Conservation (phyloP, 2,888 invertebrate species). For the Platynereis dumerilii region DNA sequence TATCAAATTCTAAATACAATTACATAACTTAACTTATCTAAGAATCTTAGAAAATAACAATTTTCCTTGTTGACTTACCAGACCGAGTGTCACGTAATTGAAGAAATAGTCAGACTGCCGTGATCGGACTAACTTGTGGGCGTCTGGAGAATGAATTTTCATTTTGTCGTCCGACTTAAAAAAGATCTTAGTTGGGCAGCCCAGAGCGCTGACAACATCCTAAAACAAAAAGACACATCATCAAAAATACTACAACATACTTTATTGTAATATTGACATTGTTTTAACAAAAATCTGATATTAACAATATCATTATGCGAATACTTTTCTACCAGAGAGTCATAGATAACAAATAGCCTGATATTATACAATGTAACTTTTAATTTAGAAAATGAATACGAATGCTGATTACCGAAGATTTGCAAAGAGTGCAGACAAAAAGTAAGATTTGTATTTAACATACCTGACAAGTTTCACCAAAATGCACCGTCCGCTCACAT, state of each 20-base stretch:
- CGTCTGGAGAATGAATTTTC: constrained; percentile 81
- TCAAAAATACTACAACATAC: background rate
- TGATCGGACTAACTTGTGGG: constrained; percentile 50
- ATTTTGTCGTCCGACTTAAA: constrained; percentile 99
- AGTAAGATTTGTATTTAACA: too few species aligned
- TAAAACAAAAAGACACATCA: constrained; percentile 36
- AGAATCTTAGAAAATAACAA: too few species aligned
- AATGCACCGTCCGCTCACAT: constrained; percentile 53
- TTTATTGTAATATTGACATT: background rate
- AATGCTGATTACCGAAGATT: too few species aligned
- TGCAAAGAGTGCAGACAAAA: too few species aligned
- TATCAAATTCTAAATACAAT: too few species aligned
- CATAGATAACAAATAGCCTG: too few species aligned
- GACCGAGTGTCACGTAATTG: constrained; percentile 95
- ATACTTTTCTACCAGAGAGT: too few species aligned
- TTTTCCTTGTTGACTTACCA: constrained; percentile 71
- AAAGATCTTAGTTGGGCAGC: constrained; percentile 90
- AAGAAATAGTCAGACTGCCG: constrained; percentile 92
- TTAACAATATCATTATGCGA: background rate
- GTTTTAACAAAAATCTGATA: background rate
- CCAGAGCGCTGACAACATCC: constrained; percentile 86
- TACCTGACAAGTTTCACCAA: constrained; percentile 56
- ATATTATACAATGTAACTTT: too few species aligned
- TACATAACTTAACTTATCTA: too few species aligned
- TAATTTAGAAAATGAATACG: too few species aligned